Evolutionary conservation across 2,888 invertebrate genomes (phyloP).

Genomic region (Smittia sp.): DNA sequence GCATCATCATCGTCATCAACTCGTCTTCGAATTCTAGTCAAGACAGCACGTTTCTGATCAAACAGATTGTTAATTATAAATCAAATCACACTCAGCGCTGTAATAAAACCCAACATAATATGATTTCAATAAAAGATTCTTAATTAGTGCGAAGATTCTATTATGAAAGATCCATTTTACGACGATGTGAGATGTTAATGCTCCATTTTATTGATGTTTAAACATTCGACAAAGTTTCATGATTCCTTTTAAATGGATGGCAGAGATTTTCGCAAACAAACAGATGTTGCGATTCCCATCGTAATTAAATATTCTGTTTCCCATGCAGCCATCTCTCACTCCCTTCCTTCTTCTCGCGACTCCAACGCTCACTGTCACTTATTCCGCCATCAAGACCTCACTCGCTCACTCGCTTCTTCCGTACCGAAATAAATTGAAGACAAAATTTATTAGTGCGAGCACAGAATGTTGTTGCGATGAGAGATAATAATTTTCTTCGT

Average conservation of each 20-base stretch:
- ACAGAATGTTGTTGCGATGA: constrained; percentile 13
- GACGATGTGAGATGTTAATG: background rate
- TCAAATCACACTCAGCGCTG: constrained; percentile 38
- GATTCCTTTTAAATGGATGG: background rate
- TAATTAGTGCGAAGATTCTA: constrained; percentile 20
- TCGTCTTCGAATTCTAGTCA: background rate
- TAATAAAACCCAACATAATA: constrained; percentile 39
- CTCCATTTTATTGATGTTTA: constrained; percentile 38
- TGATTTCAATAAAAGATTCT: constrained; percentile 36
- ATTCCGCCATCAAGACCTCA: no score
- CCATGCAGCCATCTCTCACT: background rate
- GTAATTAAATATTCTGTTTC: background rate
- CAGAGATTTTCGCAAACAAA: background rate
- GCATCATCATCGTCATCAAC: background rate
- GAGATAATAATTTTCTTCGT: constrained; percentile 32
- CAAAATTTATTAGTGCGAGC: constrained; percentile 25
- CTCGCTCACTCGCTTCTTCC: background rate
- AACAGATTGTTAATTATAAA: constrained; percentile 37
- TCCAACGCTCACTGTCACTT: no score
- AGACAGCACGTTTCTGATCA: constrained; percentile 11
- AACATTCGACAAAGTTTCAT: constrained; percentile 22
- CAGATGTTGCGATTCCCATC: constrained; percentile 10
- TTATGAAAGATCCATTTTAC: background rate
- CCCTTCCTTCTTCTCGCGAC: no score
- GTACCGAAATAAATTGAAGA: background rate